A percentile compares a stretch with the other conserved stretches of the same genome.
Conservation (phyloP, 2,888 invertebrate genomes). For the Achlya flavicornis region DNA sequence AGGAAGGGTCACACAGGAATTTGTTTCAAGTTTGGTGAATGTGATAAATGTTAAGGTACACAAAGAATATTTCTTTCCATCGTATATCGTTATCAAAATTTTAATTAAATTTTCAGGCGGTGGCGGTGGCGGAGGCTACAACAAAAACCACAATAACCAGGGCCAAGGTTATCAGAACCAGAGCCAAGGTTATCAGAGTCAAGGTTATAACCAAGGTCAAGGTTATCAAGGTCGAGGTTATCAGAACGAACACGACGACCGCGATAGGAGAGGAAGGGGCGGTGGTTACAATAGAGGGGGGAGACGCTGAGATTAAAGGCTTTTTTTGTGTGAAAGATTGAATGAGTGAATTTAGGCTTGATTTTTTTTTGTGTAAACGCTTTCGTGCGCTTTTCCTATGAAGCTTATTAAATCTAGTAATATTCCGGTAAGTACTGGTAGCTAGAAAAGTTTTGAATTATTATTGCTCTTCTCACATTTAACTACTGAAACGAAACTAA, state of each 20-base stretch:
- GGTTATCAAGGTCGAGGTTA: slow-evolving; percentile 29
- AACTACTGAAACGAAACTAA: too few species aligned
- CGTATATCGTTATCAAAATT: background rate
- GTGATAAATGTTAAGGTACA: too few species aligned
- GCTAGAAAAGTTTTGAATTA: too few species aligned
- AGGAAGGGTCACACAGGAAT: too few species aligned
- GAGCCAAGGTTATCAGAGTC: slow-evolving; percentile 27
- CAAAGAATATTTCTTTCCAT: too few species aligned
- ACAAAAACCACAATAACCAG: slow-evolving; percentile 40
- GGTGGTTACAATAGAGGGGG: slow-evolving; percentile 56
- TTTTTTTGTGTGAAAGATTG: background rate
- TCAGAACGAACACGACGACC: slow-evolving; percentile 75
- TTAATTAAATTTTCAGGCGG: slow-evolving; percentile 14
- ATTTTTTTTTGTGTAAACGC: background rate
- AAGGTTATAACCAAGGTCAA: slow-evolving; percentile 32
- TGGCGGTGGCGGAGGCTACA: slow-evolving; percentile 28
- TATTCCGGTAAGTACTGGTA: too few species aligned
- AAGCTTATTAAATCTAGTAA: too few species aligned
- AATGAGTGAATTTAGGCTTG: background rate
- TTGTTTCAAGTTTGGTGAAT: too few species aligned
- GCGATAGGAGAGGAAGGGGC: slow-evolving; percentile 59
- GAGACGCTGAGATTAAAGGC: slow-evolving; percentile 47
- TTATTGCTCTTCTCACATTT: too few species aligned
- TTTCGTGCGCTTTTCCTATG: too few species aligned
- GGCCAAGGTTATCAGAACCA: slow-evolving; percentile 2